phyloP scores from a whole-genome alignment of 2,888 invertebrate species.

The Pimpla rufipes region DNA sequence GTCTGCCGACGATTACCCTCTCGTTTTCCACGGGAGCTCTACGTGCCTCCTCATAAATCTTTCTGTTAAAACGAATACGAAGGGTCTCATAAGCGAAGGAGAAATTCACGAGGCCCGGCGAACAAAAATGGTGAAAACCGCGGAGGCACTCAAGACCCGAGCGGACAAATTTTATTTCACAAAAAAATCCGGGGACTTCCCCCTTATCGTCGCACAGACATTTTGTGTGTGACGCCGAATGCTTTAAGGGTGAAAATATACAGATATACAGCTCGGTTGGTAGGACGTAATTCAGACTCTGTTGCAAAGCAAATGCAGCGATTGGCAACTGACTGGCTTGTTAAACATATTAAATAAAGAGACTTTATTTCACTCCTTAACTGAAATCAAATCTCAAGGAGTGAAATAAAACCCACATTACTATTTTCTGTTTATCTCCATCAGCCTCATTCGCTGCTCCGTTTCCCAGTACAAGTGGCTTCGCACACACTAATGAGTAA shows the following conservation, averaged over 20 bases:
- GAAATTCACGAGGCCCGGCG: not conserved
- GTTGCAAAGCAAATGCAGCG: not conserved
- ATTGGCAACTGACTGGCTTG: not conserved
- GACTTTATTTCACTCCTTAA: not conserved
- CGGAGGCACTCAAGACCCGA: not conserved
- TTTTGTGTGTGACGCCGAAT: not conserved
- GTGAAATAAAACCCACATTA: too few relatives aligned
- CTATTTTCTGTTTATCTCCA: not conserved
- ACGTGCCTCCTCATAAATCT: conserved; percentile 2
- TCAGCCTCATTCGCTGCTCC: not conserved
- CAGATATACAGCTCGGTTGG: too few relatives aligned
- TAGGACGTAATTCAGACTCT: not conserved
- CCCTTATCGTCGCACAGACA: not conserved
- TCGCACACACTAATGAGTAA: conserved; percentile 18
- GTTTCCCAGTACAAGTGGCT: conserved; percentile 33
- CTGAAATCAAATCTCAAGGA: too few relatives aligned
- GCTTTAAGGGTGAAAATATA: not conserved
- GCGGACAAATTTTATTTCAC: conserved; percentile 5
- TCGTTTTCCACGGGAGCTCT: not conserved
- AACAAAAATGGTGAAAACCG: not conserved
- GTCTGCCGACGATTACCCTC: not conserved
- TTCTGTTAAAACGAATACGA: conserved; percentile 10
- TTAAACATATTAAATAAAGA: not conserved
- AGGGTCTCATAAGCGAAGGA: not conserved
- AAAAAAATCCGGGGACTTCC: not conserved